Evolutionary conservation across 2,888 invertebrate genomes (phyloP).

Genomic region (Drosophila kanekoi): DNA sequence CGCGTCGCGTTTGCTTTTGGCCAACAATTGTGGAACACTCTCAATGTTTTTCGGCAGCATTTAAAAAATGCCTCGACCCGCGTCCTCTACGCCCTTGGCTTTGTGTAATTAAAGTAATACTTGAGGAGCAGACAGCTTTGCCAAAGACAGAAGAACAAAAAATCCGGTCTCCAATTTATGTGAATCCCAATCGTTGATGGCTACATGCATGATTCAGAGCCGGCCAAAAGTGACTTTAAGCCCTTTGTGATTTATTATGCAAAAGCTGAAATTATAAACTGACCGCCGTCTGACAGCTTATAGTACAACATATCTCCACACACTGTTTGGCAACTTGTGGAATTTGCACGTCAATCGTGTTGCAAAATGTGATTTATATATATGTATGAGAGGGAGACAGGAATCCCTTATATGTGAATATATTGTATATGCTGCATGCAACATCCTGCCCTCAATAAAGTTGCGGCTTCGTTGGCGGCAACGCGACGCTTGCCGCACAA

Average conservation of each 20-base stretch:
- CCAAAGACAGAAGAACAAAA: constrained; percentile 28
- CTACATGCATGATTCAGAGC: constrained; percentile 32
- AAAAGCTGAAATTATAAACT: constrained; percentile 66
- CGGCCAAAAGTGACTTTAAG: constrained; percentile 49
- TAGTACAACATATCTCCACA: constrained; percentile 1
- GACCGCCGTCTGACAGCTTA: constrained; percentile 25
- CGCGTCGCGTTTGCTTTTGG: constrained; percentile 42
- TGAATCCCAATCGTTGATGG: constrained; percentile 20
- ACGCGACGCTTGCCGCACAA: constrained; percentile 59
- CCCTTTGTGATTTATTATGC: constrained; percentile 81
- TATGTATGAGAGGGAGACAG: constrained; percentile 43
- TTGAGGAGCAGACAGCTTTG: constrained; percentile 51
- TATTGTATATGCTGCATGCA: constrained; percentile 11
- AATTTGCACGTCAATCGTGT: constrained; percentile 78
- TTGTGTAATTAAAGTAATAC: constrained; percentile 77
- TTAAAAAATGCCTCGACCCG: constrained; percentile 70
- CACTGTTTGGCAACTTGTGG: constrained; percentile 30
- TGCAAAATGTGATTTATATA: constrained; percentile 74
- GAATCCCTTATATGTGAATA: constrained; percentile 13
- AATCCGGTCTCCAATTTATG: constrained; percentile 32
- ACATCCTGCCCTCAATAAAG: constrained; percentile 51
- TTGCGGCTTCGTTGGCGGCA: constrained; percentile 71
- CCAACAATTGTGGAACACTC: constrained; percentile 42
- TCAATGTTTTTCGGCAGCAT: constrained; percentile 51
- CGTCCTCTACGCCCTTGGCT: constrained; percentile 34